Evolutionary conservation across 2,888 invertebrate genomes (phyloP).

Genomic region (Cylloceria caligata): DNA sequence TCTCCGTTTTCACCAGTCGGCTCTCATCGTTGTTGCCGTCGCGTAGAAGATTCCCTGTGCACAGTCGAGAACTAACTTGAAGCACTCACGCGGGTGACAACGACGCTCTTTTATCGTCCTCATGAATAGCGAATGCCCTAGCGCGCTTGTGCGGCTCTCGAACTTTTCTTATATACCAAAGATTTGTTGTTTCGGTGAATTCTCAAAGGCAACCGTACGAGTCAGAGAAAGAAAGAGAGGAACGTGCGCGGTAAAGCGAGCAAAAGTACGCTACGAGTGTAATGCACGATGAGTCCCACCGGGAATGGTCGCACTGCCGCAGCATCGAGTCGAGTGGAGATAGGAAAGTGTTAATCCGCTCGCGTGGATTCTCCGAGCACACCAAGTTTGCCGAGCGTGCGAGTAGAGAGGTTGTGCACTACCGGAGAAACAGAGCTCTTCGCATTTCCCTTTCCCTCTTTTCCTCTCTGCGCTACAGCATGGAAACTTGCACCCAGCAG

Average conservation of each 20-base stretch:
- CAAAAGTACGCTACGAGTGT: slow-evolving; percentile 59
- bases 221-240: slow-evolving; percentile 49
- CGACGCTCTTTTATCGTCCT: slow-evolving; percentile 70
- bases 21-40: slow-evolving; percentile 53
- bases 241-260: slow-evolving; percentile 48
- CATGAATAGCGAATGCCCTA: slow-evolving; percentile 68
- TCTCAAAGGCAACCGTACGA: slow-evolving; percentile 36
- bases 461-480: slow-evolving; percentile 73
- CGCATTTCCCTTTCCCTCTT: slow-evolving; percentile 11
- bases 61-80: slow-evolving; percentile 37
- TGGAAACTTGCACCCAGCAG: slow-evolving; percentile 84
- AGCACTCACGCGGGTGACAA: slow-evolving; percentile 70
- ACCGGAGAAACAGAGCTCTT: slow-evolving; percentile 15
- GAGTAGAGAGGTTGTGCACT: slow-evolving; percentile 17
- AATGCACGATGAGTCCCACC: slow-evolving; percentile 68
- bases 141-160: slow-evolving; percentile 60
- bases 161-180: slow-evolving; percentile 71
- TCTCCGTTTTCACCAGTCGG: slow-evolving; percentile 46
- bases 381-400: slow-evolving; percentile 54
- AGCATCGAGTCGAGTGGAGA: slow-evolving; percentile 77
- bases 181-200: slow-evolving; percentile 71
- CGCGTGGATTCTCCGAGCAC: slow-evolving; percentile 60
- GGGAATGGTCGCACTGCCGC: slow-evolving; percentile 72
- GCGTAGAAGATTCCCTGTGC: slow-evolving; percentile 48
- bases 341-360: slow-evolving; percentile 87